Percentiles rank a stretch among this genome's conserved stretches.
Conservation (phyloP, 1,140 invertebrate genomes). For the Trinorchestia longiramus region DNA sequence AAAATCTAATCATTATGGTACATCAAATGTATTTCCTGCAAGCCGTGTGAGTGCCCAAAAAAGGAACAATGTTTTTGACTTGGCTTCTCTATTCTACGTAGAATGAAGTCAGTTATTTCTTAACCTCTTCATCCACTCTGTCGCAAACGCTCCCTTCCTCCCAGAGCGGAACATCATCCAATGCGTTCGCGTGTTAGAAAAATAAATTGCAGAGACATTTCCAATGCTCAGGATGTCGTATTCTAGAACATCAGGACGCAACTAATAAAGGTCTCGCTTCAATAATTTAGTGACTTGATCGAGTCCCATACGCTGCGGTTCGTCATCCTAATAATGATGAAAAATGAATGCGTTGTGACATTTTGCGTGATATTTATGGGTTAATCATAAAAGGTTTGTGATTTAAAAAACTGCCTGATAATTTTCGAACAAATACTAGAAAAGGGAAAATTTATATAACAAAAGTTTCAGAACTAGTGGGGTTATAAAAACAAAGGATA, state of each 20-base stretch:
- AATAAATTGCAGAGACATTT: neutral
- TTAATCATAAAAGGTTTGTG: neutral
- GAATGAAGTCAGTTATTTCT: neutral
- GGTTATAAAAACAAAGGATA: too few relatives aligned
- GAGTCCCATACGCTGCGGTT: neutral
- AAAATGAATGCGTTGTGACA: neutral
- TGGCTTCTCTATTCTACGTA: neutral
- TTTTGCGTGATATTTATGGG: neutral
- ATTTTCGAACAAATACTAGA: too few relatives aligned
- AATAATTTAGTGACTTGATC: neutral
- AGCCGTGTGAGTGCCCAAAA: neutral
- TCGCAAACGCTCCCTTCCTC: neutral
- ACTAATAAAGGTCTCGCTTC: conserved; percentile 7
- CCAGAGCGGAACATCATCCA: neutral
- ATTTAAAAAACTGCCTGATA: too few relatives aligned
- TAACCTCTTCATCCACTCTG: neutral
- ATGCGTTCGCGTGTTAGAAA: neutral
- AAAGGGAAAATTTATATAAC: too few relatives aligned
- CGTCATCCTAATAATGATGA: neutral
- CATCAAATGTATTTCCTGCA: neutral
- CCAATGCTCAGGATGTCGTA: neutral
- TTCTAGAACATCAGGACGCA: neutral
- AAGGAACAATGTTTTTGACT: neutral
- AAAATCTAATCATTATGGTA: too few relatives aligned
- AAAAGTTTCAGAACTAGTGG: too few relatives aligned